Evolutionary conservation across 2,888 invertebrate genomes (phyloP), one percentile per base, ranked within the genome.

Genomic region (Apocheima hispidaria): DNA sequence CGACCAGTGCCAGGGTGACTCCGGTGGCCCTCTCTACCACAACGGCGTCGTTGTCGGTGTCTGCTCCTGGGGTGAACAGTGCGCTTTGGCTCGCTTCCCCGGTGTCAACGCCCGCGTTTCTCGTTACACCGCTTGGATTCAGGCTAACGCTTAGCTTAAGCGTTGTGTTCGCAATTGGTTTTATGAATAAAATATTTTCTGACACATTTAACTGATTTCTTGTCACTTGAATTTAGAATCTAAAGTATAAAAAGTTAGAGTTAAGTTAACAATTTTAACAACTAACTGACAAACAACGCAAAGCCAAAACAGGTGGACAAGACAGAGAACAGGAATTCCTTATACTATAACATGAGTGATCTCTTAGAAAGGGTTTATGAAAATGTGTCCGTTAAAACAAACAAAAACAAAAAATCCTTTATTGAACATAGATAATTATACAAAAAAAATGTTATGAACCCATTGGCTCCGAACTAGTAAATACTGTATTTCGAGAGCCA

Each of bases 1-100:
- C 23, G 88, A 83, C 63, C 83, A 85, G 74, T 89, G 88, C 77
- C 76, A 76, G 54, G 84, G 84, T 2, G 88, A 86, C 68, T 81
- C 82, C 23, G 88, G 88, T 1, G 83, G 88, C 33, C 86, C 88
- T 33, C 79, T 88, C 6, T 81, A 65, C 66, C 75, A 79, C 69
- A 74, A 78, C 60, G 50, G 54, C 6, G 59, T 77, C 20, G 61
- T 78, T 6, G 72, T 79, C 40, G 79, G 81, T 10, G 68, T 81
- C 36, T 70, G 68, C 60, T 78, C 78, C 2, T 80, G 70, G 66
- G 78, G 79, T 0, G 20, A 28, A 0, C 65, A 67, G 1, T 80
- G 81, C 38, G 80, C 67, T 14, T 58, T 35, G 0, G 14, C 73
- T 12, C 6, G 14, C 26, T 79, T 44, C 56, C 79, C 80, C 14